Evolutionary conservation across 2,888 invertebrate genomes (phyloP).

Genomic region (Macrosoma leucophasiata): DNA sequence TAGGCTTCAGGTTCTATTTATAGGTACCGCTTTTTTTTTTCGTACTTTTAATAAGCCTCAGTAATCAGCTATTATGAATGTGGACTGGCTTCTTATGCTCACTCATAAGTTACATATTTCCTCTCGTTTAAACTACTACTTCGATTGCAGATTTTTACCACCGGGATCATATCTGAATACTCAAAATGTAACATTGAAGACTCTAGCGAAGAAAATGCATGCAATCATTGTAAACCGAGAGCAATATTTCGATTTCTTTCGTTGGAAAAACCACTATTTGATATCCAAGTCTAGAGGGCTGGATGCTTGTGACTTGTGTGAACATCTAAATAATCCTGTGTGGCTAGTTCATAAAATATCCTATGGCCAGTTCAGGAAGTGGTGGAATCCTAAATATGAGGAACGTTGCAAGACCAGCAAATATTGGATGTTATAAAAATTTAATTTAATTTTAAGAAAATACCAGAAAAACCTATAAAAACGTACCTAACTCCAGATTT

Average conservation of each 20-base stretch:
- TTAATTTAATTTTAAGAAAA: neutral
- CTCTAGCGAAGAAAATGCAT: constrained; percentile 39
- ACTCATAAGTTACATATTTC: too few species aligned
- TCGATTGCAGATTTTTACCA: constrained; percentile 38
- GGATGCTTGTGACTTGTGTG: constrained; percentile 44
- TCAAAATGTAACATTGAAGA: constrained; percentile 27
- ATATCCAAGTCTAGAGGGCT: constrained; percentile 33
- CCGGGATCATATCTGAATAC: constrained; percentile 46
- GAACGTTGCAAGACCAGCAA: constrained; percentile 26
- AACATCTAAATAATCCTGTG: constrained; percentile 36
- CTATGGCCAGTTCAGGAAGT: constrained; percentile 38
- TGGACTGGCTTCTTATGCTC: too few species aligned
- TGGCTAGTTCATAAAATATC: constrained; percentile 32
- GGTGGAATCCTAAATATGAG: constrained; percentile 47
- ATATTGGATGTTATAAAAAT: neutral
- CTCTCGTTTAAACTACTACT: constrained; percentile 3
- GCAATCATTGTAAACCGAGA: constrained; percentile 34
- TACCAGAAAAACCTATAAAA: too few species aligned
- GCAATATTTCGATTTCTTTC: constrained; percentile 44
- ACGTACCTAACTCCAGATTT: too few species aligned
- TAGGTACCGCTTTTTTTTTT: too few species aligned
- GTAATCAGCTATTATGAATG: too few species aligned
- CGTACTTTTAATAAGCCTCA: too few species aligned
- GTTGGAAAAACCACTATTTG: constrained; percentile 47
- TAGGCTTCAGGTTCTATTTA: too few species aligned